phyloP scores from a whole-genome alignment of 2,888 invertebrate species.

The Pollenia griseotomentosa region DNA sequence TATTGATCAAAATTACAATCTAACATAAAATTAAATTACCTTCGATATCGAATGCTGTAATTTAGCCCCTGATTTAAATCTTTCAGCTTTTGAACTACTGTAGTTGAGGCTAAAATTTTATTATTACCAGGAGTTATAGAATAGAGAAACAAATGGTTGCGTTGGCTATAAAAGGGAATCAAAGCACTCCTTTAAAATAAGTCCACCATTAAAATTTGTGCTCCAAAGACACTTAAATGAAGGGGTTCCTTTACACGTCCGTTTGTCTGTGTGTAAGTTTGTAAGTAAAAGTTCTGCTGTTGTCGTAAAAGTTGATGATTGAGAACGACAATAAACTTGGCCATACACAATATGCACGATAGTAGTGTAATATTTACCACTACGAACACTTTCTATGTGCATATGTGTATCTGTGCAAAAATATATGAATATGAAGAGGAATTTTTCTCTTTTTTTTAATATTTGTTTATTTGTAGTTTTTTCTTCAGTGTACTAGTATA shows the following conservation, averaged over 20 bases:
- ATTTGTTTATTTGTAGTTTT: slow-evolving; percentile 37
- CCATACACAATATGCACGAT: slow-evolving; percentile 34
- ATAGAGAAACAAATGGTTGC: not conserved
- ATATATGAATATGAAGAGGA: slow-evolving; percentile 16
- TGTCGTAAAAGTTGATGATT: slow-evolving; percentile 20
- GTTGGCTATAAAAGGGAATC: not conserved
- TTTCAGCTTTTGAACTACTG: too few species aligned
- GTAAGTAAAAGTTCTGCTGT: slow-evolving; percentile 37
- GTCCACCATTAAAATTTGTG: not conserved
- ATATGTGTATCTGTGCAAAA: not conserved
- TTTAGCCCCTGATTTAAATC: too few species aligned
- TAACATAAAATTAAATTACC: too few species aligned
- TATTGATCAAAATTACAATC: too few species aligned
- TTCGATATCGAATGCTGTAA: too few species aligned
- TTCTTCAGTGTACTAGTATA: slow-evolving; percentile 2
- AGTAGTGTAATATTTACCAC: not conserved
- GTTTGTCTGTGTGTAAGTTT: not conserved
- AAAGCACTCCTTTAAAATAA: not conserved
- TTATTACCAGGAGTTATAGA: not conserved
- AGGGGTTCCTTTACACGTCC: not conserved
- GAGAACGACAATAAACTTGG: slow-evolving; percentile 44
- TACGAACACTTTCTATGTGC: not conserved
- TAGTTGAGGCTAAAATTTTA: too few species aligned
- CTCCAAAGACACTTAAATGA: not conserved
- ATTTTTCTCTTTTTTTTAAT: slow-evolving; percentile 6